These are phyloP conservation scores for Drosophila ochracea DNA, from an alignment of 2,888 invertebrate genomes.

Conservation along the genomic window DNA sequence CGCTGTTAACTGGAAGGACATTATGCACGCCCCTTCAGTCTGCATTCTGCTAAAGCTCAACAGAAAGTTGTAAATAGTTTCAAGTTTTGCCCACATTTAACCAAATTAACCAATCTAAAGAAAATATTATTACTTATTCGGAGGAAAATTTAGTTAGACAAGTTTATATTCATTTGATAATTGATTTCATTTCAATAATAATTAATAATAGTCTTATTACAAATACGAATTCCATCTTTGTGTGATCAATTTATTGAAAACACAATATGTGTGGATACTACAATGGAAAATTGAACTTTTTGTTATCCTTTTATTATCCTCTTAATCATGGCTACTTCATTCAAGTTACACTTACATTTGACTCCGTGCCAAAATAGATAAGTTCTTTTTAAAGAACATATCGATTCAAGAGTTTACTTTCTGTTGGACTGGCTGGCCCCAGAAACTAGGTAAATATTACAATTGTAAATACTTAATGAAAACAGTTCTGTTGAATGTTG, in stretches of 20 bases:
- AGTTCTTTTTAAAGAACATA: neutral
- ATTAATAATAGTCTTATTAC: neutral
- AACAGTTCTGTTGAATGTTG: neutral
- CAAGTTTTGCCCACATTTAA: neutral
- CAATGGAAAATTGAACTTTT: too few species aligned
- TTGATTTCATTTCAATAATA: neutral
- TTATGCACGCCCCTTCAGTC: neutral
- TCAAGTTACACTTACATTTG: neutral
- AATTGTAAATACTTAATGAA: neutral
- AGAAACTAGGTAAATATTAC: neutral
- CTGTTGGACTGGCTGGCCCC: neutral
- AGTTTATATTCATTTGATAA: neutral
- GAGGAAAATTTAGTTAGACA: neutral
- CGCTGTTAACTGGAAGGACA: slow-evolving; percentile 14
- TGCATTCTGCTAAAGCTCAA: neutral
- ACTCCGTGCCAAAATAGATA: neutral
- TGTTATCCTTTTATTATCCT: neutral
- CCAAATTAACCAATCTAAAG: neutral
- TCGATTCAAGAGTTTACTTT: neutral
- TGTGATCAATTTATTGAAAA: neutral
- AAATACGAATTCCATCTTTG: neutral
- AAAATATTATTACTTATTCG: neutral
- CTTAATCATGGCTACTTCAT: neutral
- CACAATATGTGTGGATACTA: neutral
- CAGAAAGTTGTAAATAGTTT: neutral